Conservation (phyloP, 2,113 vertebrate genomes). For the Tinamus guttatus region DNA sequence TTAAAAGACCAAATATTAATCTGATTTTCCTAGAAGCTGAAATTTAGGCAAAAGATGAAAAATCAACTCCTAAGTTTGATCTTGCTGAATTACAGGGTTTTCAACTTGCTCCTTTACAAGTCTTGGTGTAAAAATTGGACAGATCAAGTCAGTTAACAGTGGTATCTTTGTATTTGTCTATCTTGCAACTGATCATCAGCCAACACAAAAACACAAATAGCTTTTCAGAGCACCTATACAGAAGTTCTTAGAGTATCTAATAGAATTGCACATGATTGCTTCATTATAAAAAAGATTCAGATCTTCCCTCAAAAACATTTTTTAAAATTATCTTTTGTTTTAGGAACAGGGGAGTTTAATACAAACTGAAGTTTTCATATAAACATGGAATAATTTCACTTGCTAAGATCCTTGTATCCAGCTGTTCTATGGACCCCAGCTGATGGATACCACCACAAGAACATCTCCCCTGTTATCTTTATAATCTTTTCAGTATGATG, state of each 20-base stretch:
- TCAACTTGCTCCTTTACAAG: not conserved
- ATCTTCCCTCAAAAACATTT: not conserved
- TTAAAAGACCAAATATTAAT: not conserved
- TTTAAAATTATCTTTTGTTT: not conserved
- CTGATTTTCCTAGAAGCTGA: not conserved
- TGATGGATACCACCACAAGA: conserved; percentile 53
- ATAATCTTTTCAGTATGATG: conserved; percentile 75
- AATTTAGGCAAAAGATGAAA: not conserved
- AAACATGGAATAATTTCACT: not conserved
- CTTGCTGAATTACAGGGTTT: not conserved
- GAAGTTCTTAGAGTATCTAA: not conserved
- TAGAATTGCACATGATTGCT: not conserved
- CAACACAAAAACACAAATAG: not conserved
- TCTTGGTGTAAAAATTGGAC: not conserved
- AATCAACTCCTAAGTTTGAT: not conserved
- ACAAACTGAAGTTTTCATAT: not conserved
- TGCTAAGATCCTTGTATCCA: not conserved
- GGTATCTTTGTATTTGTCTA: not conserved
- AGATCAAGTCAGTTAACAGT: not conserved
- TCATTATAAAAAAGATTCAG: not conserved
- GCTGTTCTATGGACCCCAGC: not conserved
- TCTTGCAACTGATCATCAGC: not conserved
- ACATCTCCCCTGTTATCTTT: conserved; percentile 56
- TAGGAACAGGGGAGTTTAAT: not conserved
- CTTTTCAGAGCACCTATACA: not conserved